Evolutionary conservation across 2,797 vertebrate species (phyloP), one percentile per base, ranked within the genome.

Genomic region (Aulostomus chinensis): DNA sequence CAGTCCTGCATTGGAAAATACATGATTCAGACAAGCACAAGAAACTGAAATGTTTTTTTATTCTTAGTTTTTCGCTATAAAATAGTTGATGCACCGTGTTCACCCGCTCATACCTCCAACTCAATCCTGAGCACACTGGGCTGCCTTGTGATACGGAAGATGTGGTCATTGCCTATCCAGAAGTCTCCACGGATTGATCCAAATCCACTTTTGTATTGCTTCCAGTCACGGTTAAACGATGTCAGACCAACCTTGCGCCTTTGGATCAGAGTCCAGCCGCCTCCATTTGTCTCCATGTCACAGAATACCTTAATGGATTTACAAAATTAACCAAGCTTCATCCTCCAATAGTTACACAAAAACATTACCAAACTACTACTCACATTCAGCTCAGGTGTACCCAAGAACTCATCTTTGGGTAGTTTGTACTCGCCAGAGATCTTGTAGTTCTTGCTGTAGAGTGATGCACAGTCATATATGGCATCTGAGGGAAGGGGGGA

Each of bases 181-280:
- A 99, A 99, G 78, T 99, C 97, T 41, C 97, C 97, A 0, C 90
- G 93, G 54, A 93, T 92, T 47, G 92, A 94, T 57, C 97, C 97
- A 65, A 99, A 99, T 25, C 97, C 97, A 4, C 80, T 92, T 68
- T 86, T 95, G 64, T 99, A 99, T 65, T 97, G 94, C 65, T 93
- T 96, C 97, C 97, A 99, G 78, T 98, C 94, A 8, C 91, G 92
- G 33, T 91, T 89, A 83, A 99, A 99, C 7, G 94, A 96, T 13
- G 88, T 93, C 39, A 99, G 71, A 60, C 97, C 97, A 5, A 95
- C 86, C 80, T 95, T 97, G 1, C 96, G 94, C 41, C 96, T 94
- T 76, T 99, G 97, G 71, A 99, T 97, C 52, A 94, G 20, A 0
- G 97, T 99, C 97, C 97, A 99, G 29, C 97, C 97, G 0, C 97